Conservation (phyloP, 53 echinoderm and acorn worm genomes). For the Actinopyga echinites region DNA sequence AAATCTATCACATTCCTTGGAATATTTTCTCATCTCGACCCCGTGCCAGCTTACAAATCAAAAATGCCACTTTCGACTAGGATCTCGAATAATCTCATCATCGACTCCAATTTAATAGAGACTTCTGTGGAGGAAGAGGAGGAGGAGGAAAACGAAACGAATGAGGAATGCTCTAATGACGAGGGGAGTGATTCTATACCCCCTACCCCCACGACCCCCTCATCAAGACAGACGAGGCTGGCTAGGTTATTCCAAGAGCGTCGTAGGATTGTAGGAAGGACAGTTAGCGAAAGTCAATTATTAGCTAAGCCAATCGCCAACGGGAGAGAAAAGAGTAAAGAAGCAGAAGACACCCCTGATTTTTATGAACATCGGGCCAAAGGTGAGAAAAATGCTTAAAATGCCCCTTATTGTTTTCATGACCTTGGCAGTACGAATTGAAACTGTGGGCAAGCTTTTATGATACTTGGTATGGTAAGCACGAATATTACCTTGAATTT, state of each 20-base stretch:
- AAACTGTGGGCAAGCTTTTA: too few relatives aligned
- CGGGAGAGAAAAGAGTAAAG: conserved; percentile 58
- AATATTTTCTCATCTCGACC: neutral
- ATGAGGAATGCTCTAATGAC: conserved; percentile 20
- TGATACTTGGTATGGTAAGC: too few relatives aligned
- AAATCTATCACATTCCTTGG: neutral
- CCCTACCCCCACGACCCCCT: conserved; percentile 46
- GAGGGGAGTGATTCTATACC: conserved; percentile 21
- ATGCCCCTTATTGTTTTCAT: too few relatives aligned
- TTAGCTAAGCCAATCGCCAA: conserved; percentile 60
- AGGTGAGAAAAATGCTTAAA: conserved; percentile 52
- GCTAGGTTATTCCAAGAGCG: conserved; percentile 68
- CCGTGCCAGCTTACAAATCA: too few relatives aligned
- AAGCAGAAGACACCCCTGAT: conserved; percentile 86
- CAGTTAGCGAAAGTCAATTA: conserved; percentile 88
- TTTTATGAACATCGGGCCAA: conserved; percentile 86
- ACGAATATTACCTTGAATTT: too few relatives aligned
- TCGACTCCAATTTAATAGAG: conserved; percentile 74
- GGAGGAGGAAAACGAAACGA: conserved; percentile 3
- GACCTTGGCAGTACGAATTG: too few relatives aligned
- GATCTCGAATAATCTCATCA: conserved; percentile 50
- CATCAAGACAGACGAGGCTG: conserved; percentile 54
- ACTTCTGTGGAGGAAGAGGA: conserved; percentile 52
- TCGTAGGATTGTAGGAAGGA: conserved; percentile 77
- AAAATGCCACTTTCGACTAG: conserved; percentile 33